Evolutionary conservation across 2,113 vertebrate species (phyloP).

Genomic region (Sigmodon hispidus): DNA sequence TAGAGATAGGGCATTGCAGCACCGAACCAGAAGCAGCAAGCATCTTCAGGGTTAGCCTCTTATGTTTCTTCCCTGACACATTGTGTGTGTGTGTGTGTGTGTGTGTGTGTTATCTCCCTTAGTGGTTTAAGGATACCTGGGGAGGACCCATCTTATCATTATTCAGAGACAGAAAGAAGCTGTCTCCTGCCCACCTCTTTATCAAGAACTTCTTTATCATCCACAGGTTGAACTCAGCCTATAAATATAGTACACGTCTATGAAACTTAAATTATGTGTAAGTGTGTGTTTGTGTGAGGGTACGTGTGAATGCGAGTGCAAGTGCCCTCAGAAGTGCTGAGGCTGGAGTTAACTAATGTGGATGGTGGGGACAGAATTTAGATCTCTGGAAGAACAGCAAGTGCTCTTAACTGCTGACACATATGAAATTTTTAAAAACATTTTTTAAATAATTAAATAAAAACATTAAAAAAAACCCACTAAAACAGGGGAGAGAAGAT

Average conservation of each 20-base stretch:
- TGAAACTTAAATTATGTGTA: not conserved
- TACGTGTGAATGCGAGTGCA: no score
- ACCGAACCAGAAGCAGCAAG: not conserved
- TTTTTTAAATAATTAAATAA: not conserved
- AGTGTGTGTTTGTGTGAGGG: not conserved
- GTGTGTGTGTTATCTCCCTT: not conserved
- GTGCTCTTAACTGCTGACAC: not conserved
- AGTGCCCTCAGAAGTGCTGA: not conserved
- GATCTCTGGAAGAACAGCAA: not conserved
- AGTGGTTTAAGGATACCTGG: not conserved
- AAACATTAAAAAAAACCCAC: not conserved
- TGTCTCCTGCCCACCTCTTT: not conserved
- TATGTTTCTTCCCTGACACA: not conserved
- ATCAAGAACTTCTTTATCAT: not conserved
- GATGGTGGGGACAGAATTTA: not conserved
- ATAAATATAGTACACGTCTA: not conserved
- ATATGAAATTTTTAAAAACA: not conserved
- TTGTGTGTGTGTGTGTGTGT: accelerated
- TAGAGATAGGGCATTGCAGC: not conserved
- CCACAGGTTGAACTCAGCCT: not conserved
- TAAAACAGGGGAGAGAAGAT: not conserved
- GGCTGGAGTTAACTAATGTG: not conserved
- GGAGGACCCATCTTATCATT: not conserved
- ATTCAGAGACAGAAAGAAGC: not conserved
- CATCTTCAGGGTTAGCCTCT: not conserved